Evolutionary conservation across 2,797 vertebrate species (phyloP), one percentile per base, ranked within the genome.

Genomic region (Lithobates sylvaticus): DNA sequence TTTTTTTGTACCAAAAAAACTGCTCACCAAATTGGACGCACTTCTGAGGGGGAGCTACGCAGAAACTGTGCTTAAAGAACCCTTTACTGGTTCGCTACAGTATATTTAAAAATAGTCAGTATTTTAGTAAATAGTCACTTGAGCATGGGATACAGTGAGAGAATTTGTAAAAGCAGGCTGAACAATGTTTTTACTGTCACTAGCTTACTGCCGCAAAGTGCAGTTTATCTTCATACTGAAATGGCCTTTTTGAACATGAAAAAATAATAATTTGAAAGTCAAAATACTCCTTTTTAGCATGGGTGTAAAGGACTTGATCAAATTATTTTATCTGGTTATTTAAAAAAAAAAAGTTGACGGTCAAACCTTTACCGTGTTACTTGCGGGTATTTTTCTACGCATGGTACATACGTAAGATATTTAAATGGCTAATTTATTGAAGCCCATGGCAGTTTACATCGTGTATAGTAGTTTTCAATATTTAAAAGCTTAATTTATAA

Each of bases 1-100:
- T 92, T 94, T 94, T 69, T 95, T 95, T 95, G 93, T 95, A 95
- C 94, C 94, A 95, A 95, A 93, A 29, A 36, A 92, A 94, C 91
- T 67, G 92, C 90, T 93, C 92, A 93, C 89, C 92, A 92, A 94
- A 91, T 94, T 93, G 93, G 92, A 94, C 93, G 91, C 93, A 94
- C 94, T 93, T 95, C 94, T 94, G 92, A 92, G 36, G 80, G 34
- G 68, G 78, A 83, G 64, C 32, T n/a, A 68, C 34, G 42, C 39
- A 42, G 88, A 92, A 90, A 93, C 88, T 90, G 91, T 81, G 36
- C 88, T 93, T 94, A 94, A 90, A 91, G 88, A 89, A 90, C 70
- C 83, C 89, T 86, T 89, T 89, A 90, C 86, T 69, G 27, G 27
- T 88, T 93, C 88, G 89, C 88, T 91, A 10, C 87, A 89, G 89